Conservation (phyloP, 1,140 invertebrate species). For the Formica exsecta region DNA sequence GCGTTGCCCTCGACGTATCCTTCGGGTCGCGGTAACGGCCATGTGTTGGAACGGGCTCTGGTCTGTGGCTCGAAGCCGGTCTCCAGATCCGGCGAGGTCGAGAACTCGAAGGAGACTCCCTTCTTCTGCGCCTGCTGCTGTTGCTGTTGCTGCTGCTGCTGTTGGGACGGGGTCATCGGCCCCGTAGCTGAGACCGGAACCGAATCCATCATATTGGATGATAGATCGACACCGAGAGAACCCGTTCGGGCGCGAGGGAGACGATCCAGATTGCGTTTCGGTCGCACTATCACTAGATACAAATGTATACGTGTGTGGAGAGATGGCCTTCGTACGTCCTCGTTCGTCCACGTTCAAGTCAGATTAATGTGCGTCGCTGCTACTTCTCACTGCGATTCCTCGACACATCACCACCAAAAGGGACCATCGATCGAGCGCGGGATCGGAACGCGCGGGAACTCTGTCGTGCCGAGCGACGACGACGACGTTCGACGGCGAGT, state of each 20-base stretch:
- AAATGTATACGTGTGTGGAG: not conserved
- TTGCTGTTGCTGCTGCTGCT: conserved; percentile 67
- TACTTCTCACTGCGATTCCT: not conserved
- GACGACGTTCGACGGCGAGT: not conserved
- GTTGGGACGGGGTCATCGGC: conserved; percentile 69
- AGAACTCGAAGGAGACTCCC: conserved; percentile 65
- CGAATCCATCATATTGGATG: conserved; percentile 79
- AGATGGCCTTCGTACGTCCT: conserved; percentile 62
- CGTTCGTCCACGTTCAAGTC: conserved; percentile 7
- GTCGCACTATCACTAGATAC: conserved; percentile 15
- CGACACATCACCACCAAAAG: conserved; percentile 25
- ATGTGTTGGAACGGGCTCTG: conserved; percentile 98
- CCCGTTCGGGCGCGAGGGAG: not conserved
- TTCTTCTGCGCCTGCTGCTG: conserved; percentile 64
- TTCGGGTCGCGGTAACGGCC: conserved; percentile 97
- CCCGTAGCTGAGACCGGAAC: conserved; percentile 73
- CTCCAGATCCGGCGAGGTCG: conserved; percentile 87
- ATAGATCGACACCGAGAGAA: not conserved
- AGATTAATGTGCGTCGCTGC: not conserved
- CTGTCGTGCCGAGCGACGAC: conserved; percentile 2
- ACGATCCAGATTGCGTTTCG: conserved; percentile 11
- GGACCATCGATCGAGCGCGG: not conserved
- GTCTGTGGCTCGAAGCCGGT: conserved; percentile 96
- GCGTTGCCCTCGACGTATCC: conserved; percentile 91
- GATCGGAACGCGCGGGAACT: conserved; percentile 28